These are phyloP conservation scores for Coregonus clupeaformis DNA, from an alignment of 2,113 vertebrate species.

Conservation along the genomic window DNA sequence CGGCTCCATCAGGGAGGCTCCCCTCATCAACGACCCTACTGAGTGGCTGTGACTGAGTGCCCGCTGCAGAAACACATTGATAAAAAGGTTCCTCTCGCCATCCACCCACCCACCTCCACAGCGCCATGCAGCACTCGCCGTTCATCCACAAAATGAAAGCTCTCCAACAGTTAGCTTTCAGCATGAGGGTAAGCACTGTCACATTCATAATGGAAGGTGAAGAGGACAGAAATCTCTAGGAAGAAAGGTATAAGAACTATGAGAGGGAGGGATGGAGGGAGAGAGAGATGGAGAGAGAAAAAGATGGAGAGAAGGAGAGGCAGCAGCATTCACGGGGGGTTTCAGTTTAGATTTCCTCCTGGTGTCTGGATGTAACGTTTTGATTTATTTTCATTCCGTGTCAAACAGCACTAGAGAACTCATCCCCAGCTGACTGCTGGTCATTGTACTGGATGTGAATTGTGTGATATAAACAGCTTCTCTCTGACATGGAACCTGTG, in stretches of 20 bases:
- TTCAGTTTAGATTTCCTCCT: slow-evolving; percentile 28
- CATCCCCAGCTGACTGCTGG: neutral
- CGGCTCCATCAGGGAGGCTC: slow-evolving; percentile 51
- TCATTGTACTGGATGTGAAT: neutral
- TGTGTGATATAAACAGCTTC: slow-evolving; percentile 8
- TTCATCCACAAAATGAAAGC: slow-evolving; percentile 58
- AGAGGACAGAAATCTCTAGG: slow-evolving; percentile 30
- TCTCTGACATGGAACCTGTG: neutral
- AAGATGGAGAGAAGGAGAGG: slow-evolving; percentile 6
- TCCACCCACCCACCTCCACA: slow-evolving; percentile 30
- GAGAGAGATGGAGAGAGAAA: slow-evolving; percentile 28
- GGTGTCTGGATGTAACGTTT: slow-evolving; percentile 14
- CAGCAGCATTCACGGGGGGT: slow-evolving; percentile 5
- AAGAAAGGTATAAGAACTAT: slow-evolving; percentile 8
- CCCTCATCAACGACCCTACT: slow-evolving; percentile 63
- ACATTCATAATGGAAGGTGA: slow-evolving; percentile 21
- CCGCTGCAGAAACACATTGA: slow-evolving; percentile 57
- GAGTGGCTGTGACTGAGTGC: slow-evolving; percentile 58
- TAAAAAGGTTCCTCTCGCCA: slow-evolving; percentile 57
- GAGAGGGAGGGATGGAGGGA: neutral
- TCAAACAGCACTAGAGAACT: slow-evolving; percentile 16
- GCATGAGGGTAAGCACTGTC: slow-evolving; percentile 40
- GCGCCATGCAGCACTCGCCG: slow-evolving; percentile 36
- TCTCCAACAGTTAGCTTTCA: slow-evolving; percentile 51
- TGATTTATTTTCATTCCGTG: slow-evolving; percentile 36